Percentiles rank a stretch among this genome's conserved stretches.
Conservation (phyloP, 2,888 invertebrate species). For the Eutolmus rufibarbis region DNA sequence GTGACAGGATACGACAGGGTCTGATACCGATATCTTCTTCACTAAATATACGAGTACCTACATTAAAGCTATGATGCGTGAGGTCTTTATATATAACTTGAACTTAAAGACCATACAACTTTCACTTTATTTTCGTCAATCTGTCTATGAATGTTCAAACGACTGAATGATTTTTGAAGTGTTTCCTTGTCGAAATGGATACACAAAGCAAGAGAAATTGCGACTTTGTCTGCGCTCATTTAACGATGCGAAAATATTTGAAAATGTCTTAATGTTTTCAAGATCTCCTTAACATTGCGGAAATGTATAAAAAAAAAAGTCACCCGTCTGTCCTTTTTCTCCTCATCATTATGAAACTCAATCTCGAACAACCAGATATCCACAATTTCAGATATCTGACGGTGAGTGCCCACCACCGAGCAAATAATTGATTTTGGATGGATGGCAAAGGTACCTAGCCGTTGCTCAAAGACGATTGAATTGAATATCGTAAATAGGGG, state of each 20-base stretch:
- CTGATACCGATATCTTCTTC: too few species aligned
- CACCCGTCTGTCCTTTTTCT: neutral
- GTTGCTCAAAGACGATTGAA: constrained; percentile 18
- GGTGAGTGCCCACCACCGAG: neutral
- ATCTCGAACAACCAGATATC: neutral
- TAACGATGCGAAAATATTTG: neutral
- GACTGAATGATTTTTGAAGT: neutral
- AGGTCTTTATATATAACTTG: neutral
- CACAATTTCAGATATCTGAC: neutral
- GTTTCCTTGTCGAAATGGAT: neutral
- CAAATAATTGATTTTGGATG: constrained; percentile 24
- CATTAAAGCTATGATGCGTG: neutral
- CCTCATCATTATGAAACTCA: neutral
- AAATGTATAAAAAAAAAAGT: neutral
- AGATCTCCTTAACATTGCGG: neutral
- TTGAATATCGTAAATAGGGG: constrained; percentile 1
- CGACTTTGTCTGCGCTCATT: neutral
- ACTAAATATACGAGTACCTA: too few species aligned
- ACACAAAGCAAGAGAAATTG: neutral
- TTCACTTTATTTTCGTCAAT: neutral
- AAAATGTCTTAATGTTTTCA: neutral
- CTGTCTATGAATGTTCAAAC: neutral
- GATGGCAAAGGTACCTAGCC: neutral
- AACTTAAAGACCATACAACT: neutral
- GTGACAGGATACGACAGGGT: too few species aligned